phyloP scores from a whole-genome alignment of 2,888 invertebrate genomes.

The Polydrusus pterygomalis region DNA sequence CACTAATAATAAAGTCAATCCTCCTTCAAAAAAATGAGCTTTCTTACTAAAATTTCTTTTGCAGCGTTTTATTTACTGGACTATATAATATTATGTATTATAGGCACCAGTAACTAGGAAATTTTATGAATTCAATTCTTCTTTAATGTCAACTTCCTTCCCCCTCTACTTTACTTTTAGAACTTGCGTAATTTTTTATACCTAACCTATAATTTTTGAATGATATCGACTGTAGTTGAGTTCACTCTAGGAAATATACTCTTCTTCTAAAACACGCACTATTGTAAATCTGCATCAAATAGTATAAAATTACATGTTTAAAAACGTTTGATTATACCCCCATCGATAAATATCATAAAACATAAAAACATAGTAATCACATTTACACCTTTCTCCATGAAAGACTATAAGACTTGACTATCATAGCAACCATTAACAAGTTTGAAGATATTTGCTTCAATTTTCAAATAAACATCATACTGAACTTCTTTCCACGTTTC shows the following conservation, averaged over 20 bases:
- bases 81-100: no score
- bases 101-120: no score
- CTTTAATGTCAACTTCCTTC: neutral
- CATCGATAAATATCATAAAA: constrained; percentile 3
- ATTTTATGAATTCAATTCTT: no score
- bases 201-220: no score
- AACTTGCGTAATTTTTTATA: neutral
- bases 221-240: no score
- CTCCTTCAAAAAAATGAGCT: no score
- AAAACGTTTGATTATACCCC: neutral
- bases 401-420: constrained; percentile 24
- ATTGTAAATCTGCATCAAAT: neutral
- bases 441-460: neutral
- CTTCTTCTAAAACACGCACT: constrained; percentile 2
- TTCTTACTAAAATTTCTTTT: no score
- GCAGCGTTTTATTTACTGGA: no score
- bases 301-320: neutral
- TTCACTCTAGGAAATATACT: no score
- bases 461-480: neutral
- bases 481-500: neutral
- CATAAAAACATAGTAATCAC: constrained; percentile 13
- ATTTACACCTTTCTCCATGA: constrained; percentile 23
- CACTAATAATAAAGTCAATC: no score
- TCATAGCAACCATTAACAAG: constrained; percentile 8
- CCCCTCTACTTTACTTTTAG: neutral